Evolutionary conservation across 2,797 vertebrate species (phyloP), one percentile per base, ranked within the genome.

Genomic region (Enteromius trimaculatus): DNA sequence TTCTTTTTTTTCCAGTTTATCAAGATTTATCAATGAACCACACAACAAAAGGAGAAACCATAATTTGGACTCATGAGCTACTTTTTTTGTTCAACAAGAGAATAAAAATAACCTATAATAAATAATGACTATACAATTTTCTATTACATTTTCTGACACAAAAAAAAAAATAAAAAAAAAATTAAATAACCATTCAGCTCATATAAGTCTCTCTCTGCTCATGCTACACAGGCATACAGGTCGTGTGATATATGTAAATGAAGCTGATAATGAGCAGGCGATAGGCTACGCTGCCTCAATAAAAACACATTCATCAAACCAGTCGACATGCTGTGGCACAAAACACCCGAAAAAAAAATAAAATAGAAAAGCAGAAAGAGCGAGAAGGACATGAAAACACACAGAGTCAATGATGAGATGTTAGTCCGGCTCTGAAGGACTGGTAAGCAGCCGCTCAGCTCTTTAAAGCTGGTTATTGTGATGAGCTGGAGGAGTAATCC

Each of bases 231-330:
- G 31, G 31, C 69, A 88, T 93, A 86, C 90, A 88, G 89, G 89
- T 86, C 82, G 13, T 1, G 87, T 94, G 92, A 93, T 94, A 89
- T 93, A 92, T 93, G 93, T 91, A 90, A 91, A 92, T 88, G 90
- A 92, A 93, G 93, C 89, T 92, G 90, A 91, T 93, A 93, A 93
- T 92, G 93, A 93, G 92, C 90, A 92, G 91, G 91, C 91, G 91
- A 93, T 91, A 92, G 92, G 92, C 91, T 92, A 92, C 92, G 89
- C 91, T 91, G 93, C 94, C 91, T 92, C 92, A 92, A 92, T 93
- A 94, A 94, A 94, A 94, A 91, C 89, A 92, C 92, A 94, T 94
- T 93, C 93, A 94, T 94, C 93, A 94, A 90, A 92, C 86, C 85
- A 85, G 83, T 90, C 89, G 93, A 93, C 93, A 92, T 92, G 93